Conservation (phyloP, 2,113 vertebrate species). For the Gadus chalcogrammus region DNA sequence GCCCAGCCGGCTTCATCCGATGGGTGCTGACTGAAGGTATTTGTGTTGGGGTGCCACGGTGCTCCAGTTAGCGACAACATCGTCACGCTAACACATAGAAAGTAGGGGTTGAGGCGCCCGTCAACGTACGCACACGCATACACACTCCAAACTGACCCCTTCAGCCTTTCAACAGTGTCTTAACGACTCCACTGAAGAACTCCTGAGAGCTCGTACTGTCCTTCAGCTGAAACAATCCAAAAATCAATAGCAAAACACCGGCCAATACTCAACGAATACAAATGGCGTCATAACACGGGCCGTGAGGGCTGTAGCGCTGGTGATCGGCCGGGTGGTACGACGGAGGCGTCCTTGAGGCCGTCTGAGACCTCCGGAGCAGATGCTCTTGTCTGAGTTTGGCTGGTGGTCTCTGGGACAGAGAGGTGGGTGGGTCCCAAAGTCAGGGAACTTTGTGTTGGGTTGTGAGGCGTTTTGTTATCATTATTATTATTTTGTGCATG, state of each 20-base stretch:
- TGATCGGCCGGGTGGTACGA: neutral
- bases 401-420: too few species aligned
- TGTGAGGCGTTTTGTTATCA: too few species aligned
- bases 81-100: too few species aligned
- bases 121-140: neutral
- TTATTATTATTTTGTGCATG: neutral
- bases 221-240: neutral
- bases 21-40: too few species aligned
- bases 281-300: neutral
- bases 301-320: neutral
- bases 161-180: neutral
- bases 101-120: too few species aligned
- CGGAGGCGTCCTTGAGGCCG: neutral
- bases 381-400: neutral
- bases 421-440: neutral
- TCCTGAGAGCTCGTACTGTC: neutral
- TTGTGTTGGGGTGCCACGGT: too few species aligned
- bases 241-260: neutral
- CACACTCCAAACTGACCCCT: too few species aligned
- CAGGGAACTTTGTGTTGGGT: too few species aligned
- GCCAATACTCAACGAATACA: neutral
- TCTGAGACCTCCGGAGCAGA: neutral
- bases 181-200: neutral
- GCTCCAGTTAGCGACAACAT: too few species aligned
- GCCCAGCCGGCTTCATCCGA: too few species aligned